These are phyloP conservation scores for Heterodera filipjevi DNA, from an alignment of 2,888 invertebrate species.

Conservation along the genomic window DNA sequence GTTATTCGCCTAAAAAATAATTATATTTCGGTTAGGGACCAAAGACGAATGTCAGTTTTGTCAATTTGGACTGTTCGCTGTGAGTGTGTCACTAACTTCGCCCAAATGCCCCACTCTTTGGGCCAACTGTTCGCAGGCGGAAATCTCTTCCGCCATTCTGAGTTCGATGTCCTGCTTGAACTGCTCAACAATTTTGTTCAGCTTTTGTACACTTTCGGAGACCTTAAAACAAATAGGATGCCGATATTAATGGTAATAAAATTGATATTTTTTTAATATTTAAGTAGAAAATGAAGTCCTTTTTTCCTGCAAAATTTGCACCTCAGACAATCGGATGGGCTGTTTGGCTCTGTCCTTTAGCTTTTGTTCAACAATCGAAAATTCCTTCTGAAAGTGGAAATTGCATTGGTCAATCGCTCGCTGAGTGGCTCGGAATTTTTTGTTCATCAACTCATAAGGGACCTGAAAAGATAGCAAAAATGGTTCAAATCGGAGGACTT, in stretches of 20 bases:
- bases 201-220: slow-evolving; percentile 35
- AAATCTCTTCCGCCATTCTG: slow-evolving; percentile 25
- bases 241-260: too few relatives aligned
- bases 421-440: slow-evolving; percentile 91
- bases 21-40: slow-evolving; percentile 67
- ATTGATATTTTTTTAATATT: too few relatives aligned
- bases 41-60: not conserved
- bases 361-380: slow-evolving; percentile 76
- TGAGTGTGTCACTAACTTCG: not conserved
- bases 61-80: too few relatives aligned
- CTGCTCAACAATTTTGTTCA: slow-evolving; percentile 31
- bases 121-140: slow-evolving; percentile 80
- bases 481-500: too few relatives aligned
- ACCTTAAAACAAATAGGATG: slow-evolving; percentile 31
- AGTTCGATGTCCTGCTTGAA: slow-evolving; percentile 69
- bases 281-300: too few relatives aligned
- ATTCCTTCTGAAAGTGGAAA: slow-evolving; percentile 75
- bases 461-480: not conserved
- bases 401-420: slow-evolving; percentile 83
- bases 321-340: slow-evolving; percentile 31
- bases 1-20: slow-evolving; percentile 22
- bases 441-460: slow-evolving; percentile 95
- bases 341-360: slow-evolving; percentile 23
- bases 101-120: slow-evolving; percentile 74
- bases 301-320: slow-evolving; percentile 38